Evolutionary conservation across 2,888 invertebrate genomes (phyloP), one percentile per base, ranked within the genome.

Genomic region (Leucoptera coffeella): DNA sequence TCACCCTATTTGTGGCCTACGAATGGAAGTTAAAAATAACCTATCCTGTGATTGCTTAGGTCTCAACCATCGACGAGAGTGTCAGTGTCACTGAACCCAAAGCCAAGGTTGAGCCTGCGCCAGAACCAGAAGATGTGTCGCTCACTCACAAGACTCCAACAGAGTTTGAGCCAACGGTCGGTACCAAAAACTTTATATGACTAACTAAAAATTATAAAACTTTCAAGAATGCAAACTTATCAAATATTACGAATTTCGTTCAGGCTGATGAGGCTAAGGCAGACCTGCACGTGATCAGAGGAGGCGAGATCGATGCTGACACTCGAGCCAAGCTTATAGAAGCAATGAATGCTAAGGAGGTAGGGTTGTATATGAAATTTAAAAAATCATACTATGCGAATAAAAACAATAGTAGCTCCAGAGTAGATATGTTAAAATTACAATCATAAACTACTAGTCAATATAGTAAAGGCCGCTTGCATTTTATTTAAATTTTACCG

Each of bases 141-240:
- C 56, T 65, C 20, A 64, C 64, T 48, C 69, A 69, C 40, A 69
- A 64, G 53, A 67, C 64, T 43, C 67, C 67, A 12, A 56, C 67
- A 29, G 60, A 67, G 39, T 61, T 50, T 28, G 56, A 44, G 36
- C 67, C 55, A 13, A 67, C 69, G 69, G 69, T 69, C 49, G 29
- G 67, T 67, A 59, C 31, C 31, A 12, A n/a, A n/a, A n/a, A n/a
- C n/a, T n/a, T 25, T n/a, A n/a, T n/a, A n/a, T n/a, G n/a, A n/a
- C n/a, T n/a, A n/a, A n/a, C n/a, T n/a, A n/a, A n/a, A n/a, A n/a
- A n/a, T n/a, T n/a, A n/a, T n/a, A n/a, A n/a, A n/a, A n/a, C n/a
- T n/a, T n/a, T n/a, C n/a, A n/a, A n/a, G n/a, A n/a, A n/a, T n/a
- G n/a, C n/a, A n/a, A n/a, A n/a, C n/a, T n/a, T n/a, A n/a, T n/a